Percentiles rank a stretch among this genome's conserved stretches.
Conservation (phyloP, 2,888 invertebrate species). For the Caprella mutica region DNA sequence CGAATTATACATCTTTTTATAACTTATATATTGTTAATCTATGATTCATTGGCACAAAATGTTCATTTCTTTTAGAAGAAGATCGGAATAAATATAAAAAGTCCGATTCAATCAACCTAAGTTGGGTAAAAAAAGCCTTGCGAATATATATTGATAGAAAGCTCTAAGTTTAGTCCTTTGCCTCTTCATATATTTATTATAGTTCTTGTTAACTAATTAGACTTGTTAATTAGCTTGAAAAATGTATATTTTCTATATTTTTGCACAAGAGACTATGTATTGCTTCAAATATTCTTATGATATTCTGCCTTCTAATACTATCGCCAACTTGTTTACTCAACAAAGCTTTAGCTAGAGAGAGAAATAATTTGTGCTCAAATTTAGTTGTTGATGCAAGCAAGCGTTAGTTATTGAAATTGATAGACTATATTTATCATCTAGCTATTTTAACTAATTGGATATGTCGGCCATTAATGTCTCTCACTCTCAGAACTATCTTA, state of each 20-base stretch:
- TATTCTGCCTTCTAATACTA: no score
- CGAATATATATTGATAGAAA: neutral
- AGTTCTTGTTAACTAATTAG: neutral
- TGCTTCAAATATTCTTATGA: neutral
- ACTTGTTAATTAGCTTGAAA: neutral
- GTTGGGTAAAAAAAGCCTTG: neutral
- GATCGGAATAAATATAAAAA: neutral
- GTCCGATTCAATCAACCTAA: neutral
- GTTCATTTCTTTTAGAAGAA: neutral
- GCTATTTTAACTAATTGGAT: no score
- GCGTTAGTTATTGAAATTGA: no score
- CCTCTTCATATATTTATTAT: neutral
- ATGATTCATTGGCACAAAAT: neutral
- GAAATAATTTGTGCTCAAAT: no score
- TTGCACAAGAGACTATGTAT: neutral
- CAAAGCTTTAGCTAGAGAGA: no score
- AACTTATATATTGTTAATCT: neutral
- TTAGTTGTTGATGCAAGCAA: no score
- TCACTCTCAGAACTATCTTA: no score
- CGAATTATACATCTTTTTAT: constrained; percentile 3
- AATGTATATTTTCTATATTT: neutral
- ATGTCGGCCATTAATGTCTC: no score
- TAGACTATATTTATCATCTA: no score
- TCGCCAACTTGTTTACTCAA: no score
- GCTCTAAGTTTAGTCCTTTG: neutral